These are phyloP conservation scores for Actenoides lindsayi DNA, from an alignment of 2,113 vertebrate species.

Conservation along the genomic window DNA sequence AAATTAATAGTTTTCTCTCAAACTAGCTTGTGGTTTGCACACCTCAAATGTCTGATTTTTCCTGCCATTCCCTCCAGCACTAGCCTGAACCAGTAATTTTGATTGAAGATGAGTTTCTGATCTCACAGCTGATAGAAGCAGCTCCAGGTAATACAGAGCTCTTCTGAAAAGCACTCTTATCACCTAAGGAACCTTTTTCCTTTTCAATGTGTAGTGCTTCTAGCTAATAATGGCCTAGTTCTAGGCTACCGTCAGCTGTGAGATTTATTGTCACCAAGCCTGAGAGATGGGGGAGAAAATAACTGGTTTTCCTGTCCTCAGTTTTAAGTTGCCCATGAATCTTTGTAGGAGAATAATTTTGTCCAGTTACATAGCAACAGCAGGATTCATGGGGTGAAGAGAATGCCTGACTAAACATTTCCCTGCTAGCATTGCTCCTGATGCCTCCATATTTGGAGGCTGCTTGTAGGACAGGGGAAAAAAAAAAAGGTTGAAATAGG, in stretches of 20 bases:
- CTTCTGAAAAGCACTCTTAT: neutral
- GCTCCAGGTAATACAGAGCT: neutral
- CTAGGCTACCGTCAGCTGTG: neutral
- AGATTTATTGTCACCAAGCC: neutral
- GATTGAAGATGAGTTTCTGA: neutral
- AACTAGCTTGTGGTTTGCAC: neutral
- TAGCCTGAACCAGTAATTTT: neutral
- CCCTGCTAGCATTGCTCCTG: neutral
- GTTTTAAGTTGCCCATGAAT: neutral
- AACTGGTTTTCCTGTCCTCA: neutral
- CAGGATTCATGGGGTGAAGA: neutral
- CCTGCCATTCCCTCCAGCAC: neutral
- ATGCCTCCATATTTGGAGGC: neutral
- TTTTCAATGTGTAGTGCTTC: neutral
- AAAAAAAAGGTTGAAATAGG: neutral
- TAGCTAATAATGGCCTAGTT: neutral
- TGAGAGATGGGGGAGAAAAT: neutral
- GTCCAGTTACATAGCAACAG: neutral
- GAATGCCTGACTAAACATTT: neutral
- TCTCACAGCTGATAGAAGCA: neutral
- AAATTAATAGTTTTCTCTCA: neutral
- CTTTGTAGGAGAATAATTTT: neutral
- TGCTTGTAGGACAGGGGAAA: neutral
- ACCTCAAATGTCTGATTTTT: neutral
- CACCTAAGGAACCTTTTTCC: neutral